Percentiles rank a stretch among this genome's conserved stretches.
Conservation (phyloP, 1,140 invertebrate genomes). For the Bombus terrestris region DNA sequence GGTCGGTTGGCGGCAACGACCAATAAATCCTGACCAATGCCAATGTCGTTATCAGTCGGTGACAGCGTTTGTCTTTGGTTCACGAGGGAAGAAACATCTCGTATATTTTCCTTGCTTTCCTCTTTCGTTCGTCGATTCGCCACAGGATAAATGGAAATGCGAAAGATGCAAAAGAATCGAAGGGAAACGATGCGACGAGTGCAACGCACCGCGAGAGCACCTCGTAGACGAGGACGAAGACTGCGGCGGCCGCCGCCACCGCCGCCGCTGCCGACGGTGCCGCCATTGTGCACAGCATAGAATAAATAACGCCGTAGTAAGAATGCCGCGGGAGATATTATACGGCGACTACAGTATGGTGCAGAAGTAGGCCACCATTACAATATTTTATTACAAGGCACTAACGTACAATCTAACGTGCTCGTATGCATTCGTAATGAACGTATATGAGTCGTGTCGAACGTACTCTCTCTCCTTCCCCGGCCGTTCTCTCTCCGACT, state of each 20-base stretch:
- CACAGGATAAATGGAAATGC: too few species aligned
- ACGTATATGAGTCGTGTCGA: conserved; percentile 82
- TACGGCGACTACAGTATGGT: conserved; percentile 73
- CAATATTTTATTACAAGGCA: conserved; percentile 83
- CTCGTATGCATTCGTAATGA: conserved; percentile 83
- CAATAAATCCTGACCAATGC: conserved; percentile 22
- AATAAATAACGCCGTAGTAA: conserved; percentile 79
- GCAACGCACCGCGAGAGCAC: conserved; percentile 25
- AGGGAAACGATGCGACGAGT: background rate
- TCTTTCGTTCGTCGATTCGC: too few species aligned
- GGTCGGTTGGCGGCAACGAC: background rate
- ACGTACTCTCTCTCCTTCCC: conserved; percentile 60
- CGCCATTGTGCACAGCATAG: conserved; percentile 74
- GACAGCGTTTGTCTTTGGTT: conserved; percentile 9
- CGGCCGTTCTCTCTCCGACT: background rate
- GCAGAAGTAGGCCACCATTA: conserved; percentile 82
- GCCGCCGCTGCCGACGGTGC: conserved; percentile 29
- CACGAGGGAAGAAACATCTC: too few species aligned
- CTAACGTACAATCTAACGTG: conserved; percentile 83
- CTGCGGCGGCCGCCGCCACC: conserved; percentile 13
- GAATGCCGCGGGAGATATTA: conserved; percentile 81
- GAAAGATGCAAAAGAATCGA: background rate
- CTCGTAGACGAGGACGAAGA: conserved; percentile 59
- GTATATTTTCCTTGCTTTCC: too few species aligned
- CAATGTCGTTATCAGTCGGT: background rate